Evolutionary conservation across 1,140 invertebrate genomes (phyloP).

Genomic region (Polypedilum vanderplanki): DNA sequence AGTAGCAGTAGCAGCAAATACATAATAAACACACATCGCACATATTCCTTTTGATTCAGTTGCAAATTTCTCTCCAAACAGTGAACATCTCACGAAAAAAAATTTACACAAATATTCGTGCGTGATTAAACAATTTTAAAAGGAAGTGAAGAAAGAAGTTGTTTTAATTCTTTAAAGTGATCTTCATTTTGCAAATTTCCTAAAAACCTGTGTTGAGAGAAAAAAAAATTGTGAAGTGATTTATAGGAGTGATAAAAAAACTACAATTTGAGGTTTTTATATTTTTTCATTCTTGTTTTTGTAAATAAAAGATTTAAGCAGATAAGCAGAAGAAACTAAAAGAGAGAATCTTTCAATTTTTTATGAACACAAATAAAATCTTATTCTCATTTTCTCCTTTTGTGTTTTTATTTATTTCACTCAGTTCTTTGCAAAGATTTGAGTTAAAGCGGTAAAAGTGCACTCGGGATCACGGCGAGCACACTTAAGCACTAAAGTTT

Average conservation of each 20-base stretch:
- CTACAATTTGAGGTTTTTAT: conserved; percentile 18
- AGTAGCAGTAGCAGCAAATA: background rate
- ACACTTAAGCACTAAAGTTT: no score
- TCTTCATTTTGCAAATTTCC: no score
- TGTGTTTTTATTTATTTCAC: no score
- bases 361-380: no score
- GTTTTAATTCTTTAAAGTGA: no score
- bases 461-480: no score
- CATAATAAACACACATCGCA: background rate
- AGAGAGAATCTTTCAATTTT: background rate
- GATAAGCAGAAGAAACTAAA: background rate
- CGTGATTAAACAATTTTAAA: background rate
- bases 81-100: conserved; percentile 5
- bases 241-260: conserved; percentile 8
- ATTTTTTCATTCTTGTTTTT: background rate
- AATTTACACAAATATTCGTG: background rate
- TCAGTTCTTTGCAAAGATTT: no score
- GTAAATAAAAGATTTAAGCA: background rate
- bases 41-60: background rate
- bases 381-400: no score
- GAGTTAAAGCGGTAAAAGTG: no score
- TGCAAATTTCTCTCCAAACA: conserved; percentile 10
- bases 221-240: background rate
- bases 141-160: background rate
- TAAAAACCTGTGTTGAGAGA: no score